Percentiles rank a stretch among this genome's conserved stretches.
Conservation (phyloP, 2,113 vertebrate genomes). For the Shinisaurus crocodilurus region DNA sequence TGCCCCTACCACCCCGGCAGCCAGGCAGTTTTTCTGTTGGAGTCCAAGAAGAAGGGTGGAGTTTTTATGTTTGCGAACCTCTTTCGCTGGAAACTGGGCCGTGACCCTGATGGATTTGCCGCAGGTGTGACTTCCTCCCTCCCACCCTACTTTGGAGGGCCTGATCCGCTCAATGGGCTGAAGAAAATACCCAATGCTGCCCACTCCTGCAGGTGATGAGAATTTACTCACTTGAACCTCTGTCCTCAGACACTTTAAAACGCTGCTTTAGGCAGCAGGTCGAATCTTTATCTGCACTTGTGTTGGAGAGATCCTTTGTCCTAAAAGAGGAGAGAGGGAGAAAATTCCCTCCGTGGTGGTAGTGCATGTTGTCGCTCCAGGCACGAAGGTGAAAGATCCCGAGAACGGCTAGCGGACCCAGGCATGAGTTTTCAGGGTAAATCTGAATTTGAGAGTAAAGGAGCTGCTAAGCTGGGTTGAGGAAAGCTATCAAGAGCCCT, state of each 20-base stretch:
- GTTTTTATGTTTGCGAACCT: slow-evolving; percentile 65
- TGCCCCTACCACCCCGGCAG: slow-evolving; percentile 54
- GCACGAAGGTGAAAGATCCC: slow-evolving; percentile 72
- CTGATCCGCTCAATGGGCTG: slow-evolving; percentile 69
- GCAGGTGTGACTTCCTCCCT: slow-evolving; percentile 74
- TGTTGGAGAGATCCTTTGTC: slow-evolving; percentile 66
- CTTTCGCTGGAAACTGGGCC: slow-evolving; percentile 71
- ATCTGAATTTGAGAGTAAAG: slow-evolving; percentile 73
- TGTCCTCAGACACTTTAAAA: slow-evolving; percentile 61
- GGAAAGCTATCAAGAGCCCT: slow-evolving; percentile 74
- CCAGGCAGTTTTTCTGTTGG: slow-evolving; percentile 70
- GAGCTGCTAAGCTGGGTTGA: slow-evolving; percentile 79
- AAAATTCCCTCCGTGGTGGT: slow-evolving; percentile 57
- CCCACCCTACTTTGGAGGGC: slow-evolving; percentile 61
- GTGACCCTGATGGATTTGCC: slow-evolving; percentile 73
- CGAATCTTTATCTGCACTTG: slow-evolving; percentile 59
- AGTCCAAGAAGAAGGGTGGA: slow-evolving; percentile 71
- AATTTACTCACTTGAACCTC: slow-evolving; percentile 72
- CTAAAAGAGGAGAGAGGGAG: slow-evolving; percentile 24
- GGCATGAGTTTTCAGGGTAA: slow-evolving; percentile 75
- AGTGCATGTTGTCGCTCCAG: slow-evolving; percentile 73
- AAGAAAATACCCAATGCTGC: slow-evolving; percentile 70
- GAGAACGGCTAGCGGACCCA: slow-evolving; percentile 75
- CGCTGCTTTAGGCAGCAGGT: slow-evolving; percentile 70
- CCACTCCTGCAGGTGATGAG: slow-evolving; percentile 74